Evolutionary conservation across 2,113 vertebrate genomes (phyloP).

Genomic region (Syrrhaptes paradoxus): DNA sequence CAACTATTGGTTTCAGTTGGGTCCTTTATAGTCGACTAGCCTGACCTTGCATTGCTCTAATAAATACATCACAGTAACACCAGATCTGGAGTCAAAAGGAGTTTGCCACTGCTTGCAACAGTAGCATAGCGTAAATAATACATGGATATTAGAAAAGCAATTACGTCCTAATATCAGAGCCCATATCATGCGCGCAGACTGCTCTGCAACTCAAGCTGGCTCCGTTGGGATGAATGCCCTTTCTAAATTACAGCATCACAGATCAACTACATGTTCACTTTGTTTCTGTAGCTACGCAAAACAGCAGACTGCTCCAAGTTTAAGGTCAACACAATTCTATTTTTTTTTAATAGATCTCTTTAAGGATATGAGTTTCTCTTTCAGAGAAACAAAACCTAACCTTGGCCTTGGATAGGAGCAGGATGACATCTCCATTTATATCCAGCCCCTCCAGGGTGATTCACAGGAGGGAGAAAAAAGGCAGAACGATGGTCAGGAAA

Average conservation of each 20-base stretch:
- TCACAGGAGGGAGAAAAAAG: background rate
- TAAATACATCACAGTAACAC: background rate
- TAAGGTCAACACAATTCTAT: background rate
- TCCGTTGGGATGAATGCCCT: background rate
- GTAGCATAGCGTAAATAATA: constrained; percentile 39
- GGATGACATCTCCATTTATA: rapidly evolving
- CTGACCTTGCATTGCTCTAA: background rate
- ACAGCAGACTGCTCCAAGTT: background rate
- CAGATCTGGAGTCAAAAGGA: constrained; percentile 1
- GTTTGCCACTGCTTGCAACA: background rate
- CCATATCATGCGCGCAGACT: background rate
- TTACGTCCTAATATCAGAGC: background rate
- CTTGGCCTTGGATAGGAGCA: background rate
- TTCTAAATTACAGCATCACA: background rate
- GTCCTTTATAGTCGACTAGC: background rate
- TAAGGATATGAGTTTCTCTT: background rate
- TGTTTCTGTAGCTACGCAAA: background rate
- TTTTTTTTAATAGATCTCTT: background rate
- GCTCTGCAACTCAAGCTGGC: constrained; percentile 18
- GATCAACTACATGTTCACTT: background rate
- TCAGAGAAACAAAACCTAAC: background rate
- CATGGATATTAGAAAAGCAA: constrained; percentile 53
- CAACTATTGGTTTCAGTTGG: constrained; percentile 13
- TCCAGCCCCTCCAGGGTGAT: background rate
- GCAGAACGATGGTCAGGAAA: background rate